These are phyloP conservation scores for Endotricha flammealis DNA, from an alignment of 2,888 invertebrate species.

Conservation along the genomic window DNA sequence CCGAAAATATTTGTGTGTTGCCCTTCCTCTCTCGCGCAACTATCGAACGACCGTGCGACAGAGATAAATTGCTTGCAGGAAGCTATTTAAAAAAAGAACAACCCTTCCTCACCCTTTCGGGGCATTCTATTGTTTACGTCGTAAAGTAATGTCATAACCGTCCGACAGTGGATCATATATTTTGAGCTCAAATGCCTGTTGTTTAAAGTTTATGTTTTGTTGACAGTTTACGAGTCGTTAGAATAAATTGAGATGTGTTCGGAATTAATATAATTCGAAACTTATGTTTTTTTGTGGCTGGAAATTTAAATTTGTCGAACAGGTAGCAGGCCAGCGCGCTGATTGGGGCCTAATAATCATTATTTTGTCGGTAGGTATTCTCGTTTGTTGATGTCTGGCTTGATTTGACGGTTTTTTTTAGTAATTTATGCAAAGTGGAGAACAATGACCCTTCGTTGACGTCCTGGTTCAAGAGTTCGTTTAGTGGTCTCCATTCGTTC, in stretches of 20 bases:
- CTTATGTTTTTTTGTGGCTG: slow-evolving; percentile 40
- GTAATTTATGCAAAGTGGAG: slow-evolving; percentile 59
- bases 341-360: slow-evolving; percentile 31
- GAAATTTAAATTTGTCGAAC: slow-evolving; percentile 48
- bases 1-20: slow-evolving; percentile 29
- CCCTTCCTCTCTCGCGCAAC: slow-evolving; percentile 35
- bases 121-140: slow-evolving; percentile 64
- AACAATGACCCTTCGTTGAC: slow-evolving; percentile 47
- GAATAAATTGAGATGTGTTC: slow-evolving; percentile 23
- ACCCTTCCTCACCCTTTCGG: slow-evolving; percentile 73
- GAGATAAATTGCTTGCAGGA: slow-evolving; percentile 59
- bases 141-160: slow-evolving; percentile 43
- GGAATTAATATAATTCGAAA: slow-evolving; percentile 55
- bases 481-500: neutral
- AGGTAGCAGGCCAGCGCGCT: slow-evolving; percentile 58
- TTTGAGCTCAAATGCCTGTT: slow-evolving; percentile 28
- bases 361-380: slow-evolving; percentile 28
- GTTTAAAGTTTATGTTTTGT: slow-evolving; percentile 34
- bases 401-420: slow-evolving; percentile 33
- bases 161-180: slow-evolving; percentile 25
- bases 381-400: slow-evolving; percentile 26
- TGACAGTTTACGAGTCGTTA: slow-evolving; percentile 17
- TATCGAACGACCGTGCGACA: slow-evolving; percentile 31
- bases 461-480: slow-evolving; percentile 28
- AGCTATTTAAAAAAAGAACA: slow-evolving; percentile 73